Evolutionary conservation across 1,140 invertebrate genomes (phyloP).

Genomic region (Mizuhopecten yessoensis): DNA sequence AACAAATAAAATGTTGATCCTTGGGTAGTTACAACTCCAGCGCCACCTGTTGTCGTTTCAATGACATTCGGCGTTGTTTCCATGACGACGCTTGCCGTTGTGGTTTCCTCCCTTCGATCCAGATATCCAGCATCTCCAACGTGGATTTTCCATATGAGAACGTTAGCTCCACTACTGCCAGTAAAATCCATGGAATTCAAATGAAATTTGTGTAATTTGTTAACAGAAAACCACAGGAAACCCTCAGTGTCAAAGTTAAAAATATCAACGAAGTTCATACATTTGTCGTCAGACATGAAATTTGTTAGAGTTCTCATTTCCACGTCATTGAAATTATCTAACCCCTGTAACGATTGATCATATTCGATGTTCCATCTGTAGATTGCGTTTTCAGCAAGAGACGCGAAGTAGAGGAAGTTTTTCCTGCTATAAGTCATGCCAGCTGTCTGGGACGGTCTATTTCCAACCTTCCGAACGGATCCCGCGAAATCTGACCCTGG

Average conservation of each 20-base stretch:
- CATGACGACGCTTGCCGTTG: not conserved
- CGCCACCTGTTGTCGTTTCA: not conserved
- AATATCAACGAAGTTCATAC: conserved; percentile 57
- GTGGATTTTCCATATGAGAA: conserved; percentile 59
- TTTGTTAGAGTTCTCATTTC: not conserved
- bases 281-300: conserved; percentile 27
- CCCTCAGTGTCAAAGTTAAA: conserved; percentile 51
- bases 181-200: conserved; percentile 46
- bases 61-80: not conserved
- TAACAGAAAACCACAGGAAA: conserved; percentile 60
- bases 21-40: not conserved
- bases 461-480: conserved; percentile 41
- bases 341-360: not conserved
- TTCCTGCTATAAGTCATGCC: conserved; percentile 52
- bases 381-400: conserved; percentile 52
- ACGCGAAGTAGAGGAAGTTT: conserved; percentile 54
- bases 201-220: conserved; percentile 56
- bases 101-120: not conserved
- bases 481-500: conserved; percentile 36
- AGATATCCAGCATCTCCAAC: conserved; percentile 58
- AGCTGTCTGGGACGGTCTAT: conserved; percentile 49
- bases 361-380: conserved; percentile 49
- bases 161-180: conserved; percentile 34
- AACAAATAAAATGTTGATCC: not conserved
- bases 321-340: not conserved